Conservation (phyloP, 64 coral and sea anemone genomes). For the Dendrophyllia cribrosa region DNA sequence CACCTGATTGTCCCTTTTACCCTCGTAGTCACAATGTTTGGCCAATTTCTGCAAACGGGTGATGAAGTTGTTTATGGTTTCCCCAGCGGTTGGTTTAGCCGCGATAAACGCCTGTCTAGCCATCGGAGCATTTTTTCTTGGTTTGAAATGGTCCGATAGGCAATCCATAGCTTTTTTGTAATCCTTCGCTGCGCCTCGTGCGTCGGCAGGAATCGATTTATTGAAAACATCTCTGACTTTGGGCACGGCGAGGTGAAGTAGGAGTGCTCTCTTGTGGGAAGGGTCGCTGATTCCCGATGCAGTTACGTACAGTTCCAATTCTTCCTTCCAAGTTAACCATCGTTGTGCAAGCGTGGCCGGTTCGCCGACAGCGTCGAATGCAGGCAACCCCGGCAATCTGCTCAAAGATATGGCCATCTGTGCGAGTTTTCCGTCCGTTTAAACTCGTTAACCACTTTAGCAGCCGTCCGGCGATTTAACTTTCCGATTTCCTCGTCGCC, state of each 20-base stretch:
- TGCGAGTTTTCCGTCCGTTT: conserved; percentile 20
- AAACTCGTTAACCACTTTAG: background rate
- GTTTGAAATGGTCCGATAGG: conserved; percentile 61
- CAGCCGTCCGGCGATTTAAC: background rate
- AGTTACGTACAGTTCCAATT: conserved; percentile 51
- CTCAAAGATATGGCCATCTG: conserved; percentile 60
- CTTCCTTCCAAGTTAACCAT: conserved; percentile 53
- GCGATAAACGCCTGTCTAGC: conserved; percentile 51
- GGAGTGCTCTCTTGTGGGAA: conserved; percentile 33
- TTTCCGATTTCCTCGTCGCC: background rate
- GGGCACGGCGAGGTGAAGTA: conserved; percentile 48
- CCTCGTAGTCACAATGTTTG: too few relatives aligned
- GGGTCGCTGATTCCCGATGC: conserved; percentile 57
- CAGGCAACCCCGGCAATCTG: conserved; percentile 31
- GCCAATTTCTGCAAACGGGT: too few relatives aligned
- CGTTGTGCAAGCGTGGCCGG: conserved; percentile 51
- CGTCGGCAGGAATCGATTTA: background rate
- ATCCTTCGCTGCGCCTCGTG: conserved; percentile 8
- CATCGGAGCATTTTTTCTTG: conserved; percentile 68
- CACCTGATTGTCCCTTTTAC: too few relatives aligned
- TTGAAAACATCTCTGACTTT: conserved; percentile 43
- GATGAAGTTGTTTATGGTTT: conserved; percentile 71
- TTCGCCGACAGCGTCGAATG: conserved; percentile 49
- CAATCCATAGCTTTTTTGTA: conserved; percentile 67
- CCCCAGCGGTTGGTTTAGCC: conserved; percentile 27